These are phyloP conservation scores for Lacanobia wlatinum DNA, from an alignment of 2,888 invertebrate species.

Conservation along the genomic window DNA sequence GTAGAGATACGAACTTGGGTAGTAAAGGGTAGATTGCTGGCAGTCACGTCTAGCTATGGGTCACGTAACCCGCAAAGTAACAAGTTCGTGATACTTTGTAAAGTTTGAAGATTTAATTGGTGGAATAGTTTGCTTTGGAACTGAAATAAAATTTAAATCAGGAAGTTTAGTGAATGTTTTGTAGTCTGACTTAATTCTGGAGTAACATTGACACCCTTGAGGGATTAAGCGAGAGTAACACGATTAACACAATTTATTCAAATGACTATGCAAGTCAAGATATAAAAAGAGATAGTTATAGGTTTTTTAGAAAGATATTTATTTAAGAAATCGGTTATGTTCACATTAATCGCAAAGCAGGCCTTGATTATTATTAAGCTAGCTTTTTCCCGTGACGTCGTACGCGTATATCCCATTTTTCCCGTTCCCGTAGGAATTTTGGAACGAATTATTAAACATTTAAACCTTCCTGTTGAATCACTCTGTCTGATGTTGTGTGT, in stretches of 20 bases:
- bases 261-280: background rate
- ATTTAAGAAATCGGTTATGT: too few relatives aligned
- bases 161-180: conserved; percentile 23
- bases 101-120: conserved; percentile 53
- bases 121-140: conserved; percentile 46
- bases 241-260: background rate
- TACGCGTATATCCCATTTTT: too few relatives aligned
- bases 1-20: conserved; percentile 53
- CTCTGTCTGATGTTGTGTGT: too few relatives aligned
- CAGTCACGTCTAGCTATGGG: conserved; percentile 52
- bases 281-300: too few relatives aligned
- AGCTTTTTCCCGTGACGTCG: too few relatives aligned
- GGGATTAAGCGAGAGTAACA: background rate
- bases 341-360: too few relatives aligned
- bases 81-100: conserved; percentile 57
- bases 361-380: too few relatives aligned
- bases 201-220: background rate
- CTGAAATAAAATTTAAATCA: conserved; percentile 43
- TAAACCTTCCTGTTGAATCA: too few relatives aligned
- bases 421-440: too few relatives aligned
- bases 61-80: conserved; percentile 56
- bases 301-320: too few relatives aligned
- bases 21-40: conserved; percentile 47
- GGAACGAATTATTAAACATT: too few relatives aligned
- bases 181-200: background rate